A percentile compares a stretch with the other conserved stretches of the same genome.
Evolutionary conservation across 2,888 invertebrate genomes (phyloP).

Genomic region (Thereva unica): DNA sequence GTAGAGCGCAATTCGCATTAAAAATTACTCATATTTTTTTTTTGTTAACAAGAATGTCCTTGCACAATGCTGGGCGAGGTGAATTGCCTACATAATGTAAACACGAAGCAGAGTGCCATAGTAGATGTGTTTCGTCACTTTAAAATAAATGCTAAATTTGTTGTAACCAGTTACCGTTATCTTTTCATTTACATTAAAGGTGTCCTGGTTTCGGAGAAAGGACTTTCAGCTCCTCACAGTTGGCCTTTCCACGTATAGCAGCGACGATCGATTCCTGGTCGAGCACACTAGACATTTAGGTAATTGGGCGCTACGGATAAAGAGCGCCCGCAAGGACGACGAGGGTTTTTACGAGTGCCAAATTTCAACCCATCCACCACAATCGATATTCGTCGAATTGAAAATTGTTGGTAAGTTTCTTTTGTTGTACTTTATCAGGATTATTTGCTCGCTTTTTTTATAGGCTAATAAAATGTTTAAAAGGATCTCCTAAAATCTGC

Average conservation of each 20-base stretch:
- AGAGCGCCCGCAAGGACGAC: constrained; percentile 43
- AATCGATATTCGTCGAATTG: constrained; percentile 62
- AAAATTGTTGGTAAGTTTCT: constrained; percentile 61
- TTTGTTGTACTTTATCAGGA: constrained; percentile 8
- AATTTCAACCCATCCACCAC: constrained; percentile 64
- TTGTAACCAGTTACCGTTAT: constrained; percentile 18
- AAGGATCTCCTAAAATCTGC: not conserved
- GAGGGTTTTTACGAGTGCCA: constrained; percentile 61
- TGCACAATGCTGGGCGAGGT: no score
- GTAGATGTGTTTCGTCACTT: no score
- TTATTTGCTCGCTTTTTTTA: not conserved
- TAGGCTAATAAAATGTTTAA: not conserved
- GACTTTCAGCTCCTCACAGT: constrained; percentile 65
- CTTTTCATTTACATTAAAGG: constrained; percentile 47
- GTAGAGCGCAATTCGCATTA: no score
- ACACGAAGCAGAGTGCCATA: no score
- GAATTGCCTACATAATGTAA: no score
- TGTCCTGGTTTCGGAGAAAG: constrained; percentile 64
- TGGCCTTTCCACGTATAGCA: constrained; percentile 62
- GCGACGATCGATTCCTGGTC: constrained; percentile 63
- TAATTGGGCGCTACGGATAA: constrained; percentile 56
- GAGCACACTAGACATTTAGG: constrained; percentile 60
- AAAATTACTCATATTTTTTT: no score
- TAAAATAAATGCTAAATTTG: no score
- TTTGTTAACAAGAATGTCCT: no score